Evolutionary conservation across 1,140 invertebrate species (phyloP).

Genomic region (Heterodera carotae): DNA sequence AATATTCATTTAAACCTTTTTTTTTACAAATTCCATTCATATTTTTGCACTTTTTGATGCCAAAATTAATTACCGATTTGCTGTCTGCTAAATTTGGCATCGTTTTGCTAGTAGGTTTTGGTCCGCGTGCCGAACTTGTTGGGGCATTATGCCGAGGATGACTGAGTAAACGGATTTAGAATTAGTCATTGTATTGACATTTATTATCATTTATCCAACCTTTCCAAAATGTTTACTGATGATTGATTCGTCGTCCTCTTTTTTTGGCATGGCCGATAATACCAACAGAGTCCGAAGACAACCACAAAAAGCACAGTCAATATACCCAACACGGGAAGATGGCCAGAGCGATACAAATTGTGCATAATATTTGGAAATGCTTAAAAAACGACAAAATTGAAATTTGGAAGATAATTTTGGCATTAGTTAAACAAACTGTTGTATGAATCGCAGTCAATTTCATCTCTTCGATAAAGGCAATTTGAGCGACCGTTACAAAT

Average conservation of each 20-base stretch:
- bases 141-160: too few relatives aligned
- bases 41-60: background rate
- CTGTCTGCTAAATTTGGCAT: background rate
- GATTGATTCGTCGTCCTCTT: background rate
- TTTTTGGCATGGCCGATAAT: background rate
- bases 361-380: background rate
- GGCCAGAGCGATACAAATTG: background rate
- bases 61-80: background rate
- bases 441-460: slow-evolving; percentile 30
- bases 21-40: background rate
- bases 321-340: background rate
- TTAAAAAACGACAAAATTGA: background rate
- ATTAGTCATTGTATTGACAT: too few relatives aligned
- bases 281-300: background rate
- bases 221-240: background rate
- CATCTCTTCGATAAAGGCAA: slow-evolving; percentile 39
- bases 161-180: too few relatives aligned
- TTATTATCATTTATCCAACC: too few relatives aligned
- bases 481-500: slow-evolving; percentile 42
- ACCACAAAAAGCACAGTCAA: background rate
- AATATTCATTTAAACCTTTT: background rate
- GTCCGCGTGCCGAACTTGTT: background rate
- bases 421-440: background rate
- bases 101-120: background rate
- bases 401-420: background rate